These are phyloP conservation scores for Pavo muticus DNA, from an alignment of 2,113 vertebrate genomes.

Conservation along the genomic window DNA sequence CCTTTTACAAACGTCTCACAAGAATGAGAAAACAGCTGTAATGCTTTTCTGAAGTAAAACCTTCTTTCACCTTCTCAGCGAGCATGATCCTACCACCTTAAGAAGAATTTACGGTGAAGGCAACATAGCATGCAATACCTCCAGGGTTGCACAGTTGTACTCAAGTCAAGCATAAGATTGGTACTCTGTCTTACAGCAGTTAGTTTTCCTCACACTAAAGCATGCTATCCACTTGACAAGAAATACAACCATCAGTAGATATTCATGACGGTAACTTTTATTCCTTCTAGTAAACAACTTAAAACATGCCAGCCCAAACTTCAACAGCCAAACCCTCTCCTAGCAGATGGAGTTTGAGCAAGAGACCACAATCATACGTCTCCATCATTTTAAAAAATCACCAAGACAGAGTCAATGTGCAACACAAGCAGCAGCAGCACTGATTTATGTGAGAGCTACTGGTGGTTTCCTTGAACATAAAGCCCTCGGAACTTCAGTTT, in stretches of 20 bases:
- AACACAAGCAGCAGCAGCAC: not conserved
- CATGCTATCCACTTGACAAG: not conserved
- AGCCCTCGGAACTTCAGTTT: conserved; percentile 27
- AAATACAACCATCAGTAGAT: not conserved
- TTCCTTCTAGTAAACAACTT: not conserved
- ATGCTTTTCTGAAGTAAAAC: not conserved
- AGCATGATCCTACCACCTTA: not conserved
- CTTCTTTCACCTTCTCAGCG: not conserved
- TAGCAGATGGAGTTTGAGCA: not conserved
- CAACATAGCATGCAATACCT: not conserved
- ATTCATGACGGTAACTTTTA: not conserved
- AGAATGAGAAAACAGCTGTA: not conserved
- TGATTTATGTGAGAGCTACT: not conserved
- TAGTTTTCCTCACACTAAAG: not conserved
- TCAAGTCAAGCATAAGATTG: not conserved
- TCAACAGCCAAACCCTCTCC: not conserved
- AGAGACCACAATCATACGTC: not conserved
- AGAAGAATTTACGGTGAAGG: not conserved
- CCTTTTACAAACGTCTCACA: not conserved
- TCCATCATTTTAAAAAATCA: not conserved
- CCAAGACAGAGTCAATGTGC: not conserved
- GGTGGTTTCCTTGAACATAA: conserved; percentile 24
- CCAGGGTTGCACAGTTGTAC: not conserved
- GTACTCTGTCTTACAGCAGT: not conserved
- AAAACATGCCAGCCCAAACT: not conserved